Conservation (phyloP, 2,888 invertebrate genomes). For the Ophonus ardosiacus region DNA sequence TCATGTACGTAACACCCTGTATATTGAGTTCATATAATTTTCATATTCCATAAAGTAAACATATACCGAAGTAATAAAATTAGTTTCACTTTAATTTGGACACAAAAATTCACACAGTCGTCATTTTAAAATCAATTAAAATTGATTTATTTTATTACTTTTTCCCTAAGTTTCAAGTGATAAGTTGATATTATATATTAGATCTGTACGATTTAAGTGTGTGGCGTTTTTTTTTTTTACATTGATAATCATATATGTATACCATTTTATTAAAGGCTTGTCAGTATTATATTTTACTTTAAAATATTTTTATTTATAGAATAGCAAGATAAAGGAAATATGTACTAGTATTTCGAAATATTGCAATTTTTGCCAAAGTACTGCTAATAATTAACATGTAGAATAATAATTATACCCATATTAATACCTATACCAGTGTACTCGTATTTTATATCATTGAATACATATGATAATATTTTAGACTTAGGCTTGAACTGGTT, state of each 20-base stretch:
- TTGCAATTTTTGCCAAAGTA: constrained; percentile 2
- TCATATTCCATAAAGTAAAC: no score
- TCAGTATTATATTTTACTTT: constrained; percentile 12
- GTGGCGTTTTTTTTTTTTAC: background rate
- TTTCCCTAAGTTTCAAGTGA: background rate
- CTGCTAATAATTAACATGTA: background rate
- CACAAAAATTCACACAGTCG: no score
- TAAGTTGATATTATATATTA: background rate
- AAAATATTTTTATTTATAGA: background rate
- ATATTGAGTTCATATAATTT: no score
- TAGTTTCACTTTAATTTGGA: no score
- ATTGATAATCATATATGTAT: background rate
- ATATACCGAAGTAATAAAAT: no score
- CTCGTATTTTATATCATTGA: constrained; percentile 7
- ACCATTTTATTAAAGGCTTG: background rate
- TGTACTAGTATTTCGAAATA: background rate
- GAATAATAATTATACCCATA: constrained; percentile 11
- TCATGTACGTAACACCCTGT: no score
- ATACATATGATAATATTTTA: background rate
- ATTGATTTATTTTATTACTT: background rate
- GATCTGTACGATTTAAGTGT: background rate
- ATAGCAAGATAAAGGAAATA: background rate
- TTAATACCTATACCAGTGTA: background rate
- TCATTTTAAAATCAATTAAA: no score
- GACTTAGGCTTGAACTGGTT: background rate